Conservation (phyloP, 1,140 invertebrate genomes). For the Formica exsecta region DNA sequence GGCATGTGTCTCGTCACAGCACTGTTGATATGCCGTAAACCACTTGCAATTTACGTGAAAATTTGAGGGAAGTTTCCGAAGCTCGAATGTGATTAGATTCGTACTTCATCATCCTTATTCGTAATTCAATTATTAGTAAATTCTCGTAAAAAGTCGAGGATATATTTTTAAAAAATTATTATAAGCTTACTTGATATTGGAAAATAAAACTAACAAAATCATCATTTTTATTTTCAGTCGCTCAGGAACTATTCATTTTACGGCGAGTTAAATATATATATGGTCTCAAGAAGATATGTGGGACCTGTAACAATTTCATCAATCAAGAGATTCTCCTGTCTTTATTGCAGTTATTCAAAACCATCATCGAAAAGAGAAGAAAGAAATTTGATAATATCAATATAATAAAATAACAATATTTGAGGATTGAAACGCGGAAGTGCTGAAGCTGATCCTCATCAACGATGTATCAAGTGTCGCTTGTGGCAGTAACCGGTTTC, state of each 20-base stretch:
- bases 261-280: neutral
- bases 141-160: neutral
- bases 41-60: slow-evolving; percentile 20
- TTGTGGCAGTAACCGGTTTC: slow-evolving; percentile 32
- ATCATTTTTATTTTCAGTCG: slow-evolving; percentile 15
- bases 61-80: neutral
- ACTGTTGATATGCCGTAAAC: slow-evolving; percentile 18
- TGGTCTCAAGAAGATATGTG: neutral
- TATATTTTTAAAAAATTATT: neutral
- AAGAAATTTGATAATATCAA: neutral
- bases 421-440: neutral
- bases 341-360: slow-evolving; percentile 1
- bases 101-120: neutral
- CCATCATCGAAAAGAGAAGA: neutral
- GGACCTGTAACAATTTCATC: neutral
- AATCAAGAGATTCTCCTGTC: neutral
- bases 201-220: neutral
- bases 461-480: slow-evolving; percentile 32
- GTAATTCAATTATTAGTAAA: neutral
- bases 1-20: slow-evolving; percentile 28
- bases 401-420: slow-evolving; percentile 17
- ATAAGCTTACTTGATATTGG: neutral
- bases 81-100: neutral
- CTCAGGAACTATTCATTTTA: neutral
- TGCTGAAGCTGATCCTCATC: neutral